Base-by-base conservation (phyloP, 2,888 invertebrate genomes). In the Neria commutata region DNA sequence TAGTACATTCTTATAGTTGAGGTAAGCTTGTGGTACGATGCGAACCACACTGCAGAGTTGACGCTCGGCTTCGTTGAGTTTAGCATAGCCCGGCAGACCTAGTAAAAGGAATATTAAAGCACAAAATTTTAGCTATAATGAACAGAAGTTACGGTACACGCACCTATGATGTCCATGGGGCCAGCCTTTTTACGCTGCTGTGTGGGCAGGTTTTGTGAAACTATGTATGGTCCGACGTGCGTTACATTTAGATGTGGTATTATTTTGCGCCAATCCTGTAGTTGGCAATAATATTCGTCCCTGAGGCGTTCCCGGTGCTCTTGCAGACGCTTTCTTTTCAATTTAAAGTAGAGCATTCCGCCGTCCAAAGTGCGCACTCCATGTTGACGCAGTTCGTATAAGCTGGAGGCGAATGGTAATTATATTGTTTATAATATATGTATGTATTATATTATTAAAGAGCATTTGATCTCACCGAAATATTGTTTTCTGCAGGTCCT, bases 51-150 rank as follows among this genome's bases (percentile, higher is more conserved):
- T 90, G 76, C 95, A 95, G 4, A 95, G 83, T 50, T 89, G 87
- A 64, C 86, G 88, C 77, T 96, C 95, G 29, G 86, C 83, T 11
- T 85, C 81, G 33, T 85, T 84, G n/a, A 95, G 83, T 62, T 87
- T 87, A 29, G 91, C 89, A 76, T 88, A 94, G 0, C 91, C 91
- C 0, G 94, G 92, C 62, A 94, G 80, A 65, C 91, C 92, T 53
- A 86, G 71, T 61, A 92, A 14, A 26, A 37, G 16, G 37, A 6
- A 3, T 49, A 23, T 21, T 33, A 3, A 14, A 37, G 37, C 6
- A 14, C 8, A n/a, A 14, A 37, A 26, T 25, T 24, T 14, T 24
- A 26, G 1, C 8, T 14, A 4, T n/a, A 29, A 26, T 1, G 4
- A 21, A 49, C 25, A 4, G 5, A 40, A 40, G 10, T 29, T 42